Base-by-base conservation (phyloP, 2,113 vertebrate species). In the Leptosomus discolor region DNA sequence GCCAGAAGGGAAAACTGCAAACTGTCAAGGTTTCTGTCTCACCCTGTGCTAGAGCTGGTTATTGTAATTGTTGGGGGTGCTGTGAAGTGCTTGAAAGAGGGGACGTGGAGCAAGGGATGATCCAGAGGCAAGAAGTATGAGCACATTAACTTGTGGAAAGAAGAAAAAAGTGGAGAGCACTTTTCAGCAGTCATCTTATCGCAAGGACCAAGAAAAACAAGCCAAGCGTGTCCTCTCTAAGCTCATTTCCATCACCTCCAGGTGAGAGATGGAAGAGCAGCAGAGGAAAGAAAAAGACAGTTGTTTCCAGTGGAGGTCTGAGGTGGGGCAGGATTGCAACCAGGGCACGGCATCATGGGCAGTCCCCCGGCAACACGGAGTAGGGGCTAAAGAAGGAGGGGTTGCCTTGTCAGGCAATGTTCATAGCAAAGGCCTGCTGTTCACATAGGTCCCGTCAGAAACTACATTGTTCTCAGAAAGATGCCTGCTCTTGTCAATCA, bases 361-460 rank as follows among this genome's bases (percentile, higher is more conserved):
- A 27, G 45, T n/a, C 5, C 3, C 5, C 6, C 18, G 58, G 7
- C 5, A 81, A 36, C 21, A 26, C 0, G 0, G 23, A 57, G 19
- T 3, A 76, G 15, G 23, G 13, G 7, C 22, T 64, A 23, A 61
- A 37, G 45, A 37, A 37, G 53, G 34, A 48, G n/a, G 67, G 6
- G 8, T 45, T 46, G 39, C 34, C 2, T 2, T 27, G 16, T 63
- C 81, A 54, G n/a, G 8, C 18, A 36, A 5, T 11, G 3, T 22
- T 67, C 41, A 13, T 22, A 11, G 27, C 54, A 41, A 80, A 63
- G 15, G 16, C 8, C 6, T 15, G 15, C 36, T 70, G 18, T 57
- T 89, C 8, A 10, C 12, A 8, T 4, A 45, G 0, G 1, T 63
- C 27, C 37, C 12, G 10, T 58, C 5, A 24, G 63, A 90, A 93